Conservation (phyloP, 2,797 vertebrate genomes). For the Gobio occitaniae region DNA sequence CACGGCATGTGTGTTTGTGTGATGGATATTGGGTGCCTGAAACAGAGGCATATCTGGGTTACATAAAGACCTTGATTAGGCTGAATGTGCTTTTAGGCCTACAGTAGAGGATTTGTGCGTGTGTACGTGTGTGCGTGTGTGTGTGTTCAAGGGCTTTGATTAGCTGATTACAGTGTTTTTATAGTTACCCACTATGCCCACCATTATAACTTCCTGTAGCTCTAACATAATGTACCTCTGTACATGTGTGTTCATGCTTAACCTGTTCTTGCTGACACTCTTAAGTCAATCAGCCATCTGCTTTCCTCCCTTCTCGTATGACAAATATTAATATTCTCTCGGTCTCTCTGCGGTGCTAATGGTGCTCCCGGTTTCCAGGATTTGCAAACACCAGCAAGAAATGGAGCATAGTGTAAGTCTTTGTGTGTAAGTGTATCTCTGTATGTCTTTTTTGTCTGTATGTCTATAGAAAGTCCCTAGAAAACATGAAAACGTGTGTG, state of each 20-base stretch:
- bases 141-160: constrained; percentile 38
- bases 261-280: constrained; percentile 33
- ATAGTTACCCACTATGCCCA: constrained; percentile 25
- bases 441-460: not conserved
- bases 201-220: constrained; percentile 23
- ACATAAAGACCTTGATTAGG: constrained; percentile 59
- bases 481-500: not conserved
- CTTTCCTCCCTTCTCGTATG: constrained; percentile 11
- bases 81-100: constrained; percentile 42
- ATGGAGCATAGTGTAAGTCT: constrained; percentile 6
- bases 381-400: constrained; percentile 16
- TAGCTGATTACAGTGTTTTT: constrained; percentile 42
- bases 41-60: constrained; percentile 60
- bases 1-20: constrained; percentile 42
- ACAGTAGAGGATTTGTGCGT: constrained; percentile 23
- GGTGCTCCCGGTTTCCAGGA: constrained; percentile 11
- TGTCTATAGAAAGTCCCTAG: not conserved
- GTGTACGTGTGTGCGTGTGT: constrained; percentile 11
- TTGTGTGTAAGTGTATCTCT: constrained; percentile 41
- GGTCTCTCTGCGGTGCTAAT: constrained; percentile 7
- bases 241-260: constrained; percentile 25
- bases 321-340: constrained; percentile 33
- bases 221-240: constrained; percentile 14
- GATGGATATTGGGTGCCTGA: constrained; percentile 45
- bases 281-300: constrained; percentile 29